Base-by-base conservation (phyloP, 2,113 vertebrate species). In the Gnathochromis pfefferi region DNA sequence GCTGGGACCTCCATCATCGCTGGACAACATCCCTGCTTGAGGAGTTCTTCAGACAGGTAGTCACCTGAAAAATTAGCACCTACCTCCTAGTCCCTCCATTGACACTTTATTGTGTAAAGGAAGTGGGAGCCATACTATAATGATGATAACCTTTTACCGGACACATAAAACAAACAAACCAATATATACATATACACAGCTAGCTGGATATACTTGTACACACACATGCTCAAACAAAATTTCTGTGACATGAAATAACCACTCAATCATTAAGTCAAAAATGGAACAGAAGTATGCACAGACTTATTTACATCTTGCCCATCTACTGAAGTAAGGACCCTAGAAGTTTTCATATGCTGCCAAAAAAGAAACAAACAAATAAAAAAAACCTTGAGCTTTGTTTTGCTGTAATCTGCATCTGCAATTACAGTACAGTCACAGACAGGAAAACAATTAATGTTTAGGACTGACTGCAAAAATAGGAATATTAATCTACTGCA, bases 31-130 rank as follows among this genome's bases (percentile, higher is more conserved):
- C 98, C 28, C 95, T 99, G 49, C 97, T 99, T 95, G 98, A 99
- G 94, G 98, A 99, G 94, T 99, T 99, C 93, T 99, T 99, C 95
- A 96, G 96, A 96, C 98, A 99, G 98, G 98, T 99, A 85, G 4
- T n/a, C 49, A 40, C 31, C n/a, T 14, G n/a, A 70, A 42, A 70
- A 42, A 23, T 70, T 42, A 40, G 35, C 17, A 70, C 35, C 35
- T 21, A 23, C 35, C 12, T 23, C 11, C 63, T 70, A 70, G n/a
- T 42, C 65, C 33, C 10, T 38, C 19, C 19, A 21, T 13, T 38
- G 33, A 70, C 7, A 70, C 11, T 42, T 70, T 42, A 68, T 38
- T 38, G 33, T 68, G 60, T 68, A 68, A 68, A 12, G 60, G 31
- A 65, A 38, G 33, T 21, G 11, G 33, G 33, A 68, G 63, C 33